Evolutionary conservation across 2,888 invertebrate species (phyloP).

Genomic region (Euplexia lucipara): DNA sequence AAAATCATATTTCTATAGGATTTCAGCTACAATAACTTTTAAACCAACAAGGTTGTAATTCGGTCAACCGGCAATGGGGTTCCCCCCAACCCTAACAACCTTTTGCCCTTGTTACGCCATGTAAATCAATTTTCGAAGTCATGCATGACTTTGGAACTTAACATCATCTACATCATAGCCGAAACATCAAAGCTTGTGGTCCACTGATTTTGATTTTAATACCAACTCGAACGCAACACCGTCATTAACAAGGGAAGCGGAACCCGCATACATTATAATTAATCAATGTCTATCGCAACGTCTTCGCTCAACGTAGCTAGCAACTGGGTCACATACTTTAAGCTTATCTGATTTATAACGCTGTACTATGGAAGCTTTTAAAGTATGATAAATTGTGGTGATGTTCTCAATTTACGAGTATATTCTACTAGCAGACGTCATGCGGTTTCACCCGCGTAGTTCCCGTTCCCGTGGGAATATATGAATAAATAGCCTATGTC

Average conservation of each 20-base stretch:
- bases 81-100: neutral
- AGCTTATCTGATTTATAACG: conserved; percentile 37
- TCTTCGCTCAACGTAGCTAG: conserved; percentile 15
- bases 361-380: conserved; percentile 29
- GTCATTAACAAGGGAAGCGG: conserved; percentile 23
- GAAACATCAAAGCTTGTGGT: conserved; percentile 27
- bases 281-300: conserved; percentile 45
- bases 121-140: neutral
- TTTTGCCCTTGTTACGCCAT: too few relatives aligned
- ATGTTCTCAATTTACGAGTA: too few relatives aligned
- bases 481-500: too few relatives aligned
- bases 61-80: neutral
- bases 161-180: neutral
- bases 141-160: neutral
- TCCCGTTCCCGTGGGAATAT: too few relatives aligned
- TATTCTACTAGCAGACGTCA: too few relatives aligned
- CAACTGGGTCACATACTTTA: conserved; percentile 52
- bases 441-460: too few relatives aligned
- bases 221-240: conserved; percentile 14
- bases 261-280: conserved; percentile 43
- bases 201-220: conserved; percentile 20
- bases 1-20: too few relatives aligned
- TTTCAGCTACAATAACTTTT: neutral
- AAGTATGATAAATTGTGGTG: conserved; percentile 11
- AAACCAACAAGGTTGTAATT: too few relatives aligned